A percentile compares a stretch with the other conserved stretches of the same genome.
These are phyloP conservation scores for Botia kubotai DNA, from an alignment of 2,797 vertebrate species.

Conservation along the genomic window DNA sequence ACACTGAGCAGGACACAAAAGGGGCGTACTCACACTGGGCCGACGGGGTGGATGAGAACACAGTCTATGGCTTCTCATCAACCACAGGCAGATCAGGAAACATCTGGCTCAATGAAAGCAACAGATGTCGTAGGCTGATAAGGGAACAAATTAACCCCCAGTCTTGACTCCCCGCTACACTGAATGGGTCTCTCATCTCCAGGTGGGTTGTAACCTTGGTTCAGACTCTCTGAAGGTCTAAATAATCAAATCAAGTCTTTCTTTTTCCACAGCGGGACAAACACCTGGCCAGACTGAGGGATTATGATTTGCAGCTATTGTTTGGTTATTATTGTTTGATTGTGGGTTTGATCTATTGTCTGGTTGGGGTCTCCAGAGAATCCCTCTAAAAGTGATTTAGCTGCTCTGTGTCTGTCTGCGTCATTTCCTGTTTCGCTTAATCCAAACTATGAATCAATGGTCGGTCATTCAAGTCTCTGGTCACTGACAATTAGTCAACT, in stretches of 20 bases:
- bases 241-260: constrained; percentile 74
- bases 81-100: constrained; percentile 83
- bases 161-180: constrained; percentile 64
- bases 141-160: constrained; percentile 67
- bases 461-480: constrained; percentile 61
- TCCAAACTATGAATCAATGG: constrained; percentile 68
- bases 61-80: constrained; percentile 61
- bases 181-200: constrained; percentile 68
- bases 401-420: constrained; percentile 72
- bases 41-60: constrained; percentile 68
- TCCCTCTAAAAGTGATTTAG: constrained; percentile 73
- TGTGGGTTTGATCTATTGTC: constrained; percentile 85
- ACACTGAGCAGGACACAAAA: constrained; percentile 72
- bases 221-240: constrained; percentile 70
- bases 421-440: constrained; percentile 81
- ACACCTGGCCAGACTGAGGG: constrained; percentile 75
- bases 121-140: constrained; percentile 84
- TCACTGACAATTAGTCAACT: constrained; percentile 54
- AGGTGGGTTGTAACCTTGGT: constrained; percentile 79
- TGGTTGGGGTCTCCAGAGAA: constrained; percentile 73
- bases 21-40: constrained; percentile 63
- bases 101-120: constrained; percentile 82
- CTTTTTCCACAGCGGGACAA: constrained; percentile 66
- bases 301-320: constrained; percentile 76
- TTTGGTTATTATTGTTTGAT: constrained; percentile 61